Base-by-base conservation (phyloP, 1,140 invertebrate species). In the Ctenoplectra terminalis region DNA sequence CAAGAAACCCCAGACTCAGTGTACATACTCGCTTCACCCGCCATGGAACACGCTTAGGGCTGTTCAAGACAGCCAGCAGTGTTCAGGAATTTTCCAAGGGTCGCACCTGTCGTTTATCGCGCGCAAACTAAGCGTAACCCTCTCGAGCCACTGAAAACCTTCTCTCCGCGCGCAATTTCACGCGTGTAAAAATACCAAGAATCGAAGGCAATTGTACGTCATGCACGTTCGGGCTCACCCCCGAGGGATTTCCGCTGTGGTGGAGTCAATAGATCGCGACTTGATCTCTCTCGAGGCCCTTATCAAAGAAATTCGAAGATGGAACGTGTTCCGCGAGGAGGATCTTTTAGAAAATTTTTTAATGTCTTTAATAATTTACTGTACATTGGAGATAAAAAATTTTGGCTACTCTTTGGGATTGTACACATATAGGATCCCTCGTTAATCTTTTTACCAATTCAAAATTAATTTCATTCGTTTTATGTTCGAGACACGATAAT, bases 221-320 rank as follows among this genome's bases (percentile, higher is more conserved):
- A 61, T 63, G 63, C 72, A 67, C 67, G 83, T n/a, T 64, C 60
- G 46, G n/a, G n/a, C n/a, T n/a, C n/a, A 66, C 40, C 43, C 67
- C 61, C 11, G 17, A 61, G 67, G 75, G 63, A 34, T 56, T 83
- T 83, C 76, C 81, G 61, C 54, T 83, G 72, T 73, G 61, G 74
- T 48, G 80, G 74, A 60, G n/a, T 54, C 81, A 81, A 86, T 86
- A 76, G 84, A 75, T 76, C 69, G 73, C 11, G 56, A 40, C 40
- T 69, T 58, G 37, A 81, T 54, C 26, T 60, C 17, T 43, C 5
- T 11, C 31, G 77, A 48, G 82, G 75, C 86, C 77, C 54, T 72
- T 46, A 26, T 48, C 52, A 43, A 52, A 31, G 56, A 80, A 81
- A 87, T 81, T 75, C 56, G 56, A 78, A 75, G 82, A 84, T 87